These are phyloP conservation scores for Steinernema hermaphroditum DNA, from an alignment of 2,888 invertebrate species.

Conservation along the genomic window DNA sequence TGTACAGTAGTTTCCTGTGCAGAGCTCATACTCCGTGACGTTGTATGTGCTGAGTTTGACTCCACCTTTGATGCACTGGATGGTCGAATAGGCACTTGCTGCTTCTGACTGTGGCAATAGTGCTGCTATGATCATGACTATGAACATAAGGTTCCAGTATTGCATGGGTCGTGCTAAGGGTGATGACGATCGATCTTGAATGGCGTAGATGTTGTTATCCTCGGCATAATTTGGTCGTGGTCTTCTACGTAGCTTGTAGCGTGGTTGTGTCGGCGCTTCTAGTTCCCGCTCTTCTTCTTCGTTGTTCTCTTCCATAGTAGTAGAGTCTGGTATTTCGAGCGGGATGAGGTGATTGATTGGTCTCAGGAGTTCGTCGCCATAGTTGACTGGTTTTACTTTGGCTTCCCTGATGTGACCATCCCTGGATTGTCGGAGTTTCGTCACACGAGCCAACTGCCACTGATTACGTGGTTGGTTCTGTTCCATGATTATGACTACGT, in stretches of 20 bases:
- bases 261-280: too few species aligned
- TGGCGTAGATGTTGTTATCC: too few species aligned
- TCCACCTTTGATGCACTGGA: background rate
- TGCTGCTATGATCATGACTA: background rate
- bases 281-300: too few species aligned
- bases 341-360: slow-evolving; percentile 31
- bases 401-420: slow-evolving; percentile 35
- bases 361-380: background rate
- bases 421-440: background rate
- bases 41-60: background rate
- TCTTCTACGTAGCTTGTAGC: too few species aligned
- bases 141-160: background rate
- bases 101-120: background rate
- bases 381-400: slow-evolving; percentile 9
- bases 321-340: slow-evolving; percentile 16
- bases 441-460: slow-evolving; percentile 35
- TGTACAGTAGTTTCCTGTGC: slow-evolving; percentile 27
- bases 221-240: too few species aligned
- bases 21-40: slow-evolving; percentile 20
- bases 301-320: background rate
- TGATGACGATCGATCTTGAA: background rate
- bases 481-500: slow-evolving; percentile 34
- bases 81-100: background rate
- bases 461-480: slow-evolving; percentile 30
- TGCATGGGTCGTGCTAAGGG: background rate